Evolutionary conservation across 2,888 invertebrate genomes (phyloP), one percentile per base, ranked within the genome.

Genomic region (Drosophila paucipuncta): DNA sequence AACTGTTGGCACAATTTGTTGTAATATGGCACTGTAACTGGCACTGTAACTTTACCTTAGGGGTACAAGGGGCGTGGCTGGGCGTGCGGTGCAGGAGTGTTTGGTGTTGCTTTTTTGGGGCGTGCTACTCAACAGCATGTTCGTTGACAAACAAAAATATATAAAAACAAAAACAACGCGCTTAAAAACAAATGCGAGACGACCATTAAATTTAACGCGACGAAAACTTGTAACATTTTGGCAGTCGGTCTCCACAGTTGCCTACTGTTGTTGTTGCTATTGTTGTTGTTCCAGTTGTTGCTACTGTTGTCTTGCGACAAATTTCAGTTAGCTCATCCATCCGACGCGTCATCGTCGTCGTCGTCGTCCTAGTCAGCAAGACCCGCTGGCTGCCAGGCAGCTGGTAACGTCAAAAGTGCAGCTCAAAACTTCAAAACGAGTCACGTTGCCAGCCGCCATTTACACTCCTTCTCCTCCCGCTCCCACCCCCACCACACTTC

Each of bases 351-450:
- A 70, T 70, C 69, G 66, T 58, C 76, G n/a, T 52, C 31, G 64
- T 31, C 28, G 57, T 35, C 53, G 71, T 70, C 78, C 1, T 22
- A 22, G 67, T 49, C 49, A 68, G 41, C 53, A 57, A 49, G 52
- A 61, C 67, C 68, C 70, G 81, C 58, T 68, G 74, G 66, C 82
- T 68, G 74, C 55, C 63, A 78, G 79, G 70, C 91, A 89, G 75
- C 89, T 77, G 87, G 74, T 68, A 73, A 77, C 91, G 88, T 86
- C 91, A 86, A 90, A 86, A 86, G 91, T 86, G 86, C 87, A 90
- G 85, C 91, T 77, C 87, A 76, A 89, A 90, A 89, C 90, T 91
- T 91, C 85, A 85, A 83, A 90, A 89, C 89, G 91, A 83, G 84
- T 86, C 89, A 81, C 80, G 83, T 82, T 87, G 84, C 84, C 69